These are phyloP conservation scores for Zosterops lateralis DNA, from an alignment of 2,113 vertebrate genomes.

Conservation along the genomic window DNA sequence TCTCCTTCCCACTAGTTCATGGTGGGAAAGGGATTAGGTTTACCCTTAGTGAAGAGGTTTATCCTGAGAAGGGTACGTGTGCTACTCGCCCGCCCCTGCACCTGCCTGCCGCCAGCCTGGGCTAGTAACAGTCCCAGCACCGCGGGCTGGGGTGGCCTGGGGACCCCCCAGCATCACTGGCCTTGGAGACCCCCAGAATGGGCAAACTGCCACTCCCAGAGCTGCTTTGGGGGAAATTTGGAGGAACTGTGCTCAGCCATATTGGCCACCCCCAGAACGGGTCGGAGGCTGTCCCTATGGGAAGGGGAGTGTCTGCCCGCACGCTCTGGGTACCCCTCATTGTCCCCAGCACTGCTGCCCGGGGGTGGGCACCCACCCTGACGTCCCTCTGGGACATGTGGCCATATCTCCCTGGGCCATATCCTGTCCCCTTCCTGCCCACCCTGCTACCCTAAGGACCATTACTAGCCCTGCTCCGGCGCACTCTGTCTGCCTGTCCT, in stretches of 20 bases:
- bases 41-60: constrained; percentile 99
- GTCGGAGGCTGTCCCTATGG: not conserved
- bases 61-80: constrained; percentile 99
- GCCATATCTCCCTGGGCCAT: not conserved
- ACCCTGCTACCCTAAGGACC: constrained; percentile 10
- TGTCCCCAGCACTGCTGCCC: not conserved
- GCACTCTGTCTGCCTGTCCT: not conserved
- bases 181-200: not conserved
- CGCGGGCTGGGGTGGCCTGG: not conserved
- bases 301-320: not conserved
- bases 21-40: constrained; percentile 98
- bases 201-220: not conserved
- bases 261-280: not conserved
- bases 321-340: not conserved
- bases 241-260: not conserved
- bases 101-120: constrained; percentile 36
- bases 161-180: not conserved
- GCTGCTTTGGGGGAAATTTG: not conserved
- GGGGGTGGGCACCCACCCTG: not conserved
- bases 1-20: constrained; percentile 86
- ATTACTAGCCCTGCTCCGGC: constrained; percentile 69
- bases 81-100: constrained; percentile 50
- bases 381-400: not conserved
- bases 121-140: constrained; percentile 72
- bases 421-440: not conserved